Evolutionary conservation across 2,113 vertebrate genomes (phyloP), one percentile per base, ranked within the genome.

Genomic region (Rostratula benghalensis): DNA sequence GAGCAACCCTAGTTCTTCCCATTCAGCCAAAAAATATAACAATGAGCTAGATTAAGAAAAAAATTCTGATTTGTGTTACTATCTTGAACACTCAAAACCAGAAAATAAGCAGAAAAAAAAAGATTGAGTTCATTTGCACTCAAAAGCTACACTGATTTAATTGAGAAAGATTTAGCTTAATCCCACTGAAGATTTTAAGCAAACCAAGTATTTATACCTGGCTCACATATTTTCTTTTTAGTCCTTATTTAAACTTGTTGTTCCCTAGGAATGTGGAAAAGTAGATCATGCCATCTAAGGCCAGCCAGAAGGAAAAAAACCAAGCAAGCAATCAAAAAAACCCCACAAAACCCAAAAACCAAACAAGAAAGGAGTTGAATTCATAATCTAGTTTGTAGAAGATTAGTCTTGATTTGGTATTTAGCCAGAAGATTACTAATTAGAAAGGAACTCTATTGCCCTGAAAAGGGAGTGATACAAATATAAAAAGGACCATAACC

Each of bases 341-440:
- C 3, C 18, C 22, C 28, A 13, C 30, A 61, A 87, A 89, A 28
- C 41, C 13, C 37, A 22, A 54, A 73, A 83, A 71, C 25, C 33
- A 80, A 88, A 48, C 7, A 83, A 80, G 71, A 83, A 53, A 64
- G 9, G 18, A 86, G 24, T 10, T 83, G 12, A 81, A 90, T 71
- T 88, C 43, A 50, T 79, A 73, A 83, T 83, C 71, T 53, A 43
- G 6, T 30, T 56, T 80, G 50, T 64, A 48, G 51, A 84, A 84
- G 74, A 90, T 94, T 86, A 95, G 48, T 65, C 79, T 89, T 56
- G 33, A 73, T 90, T 83, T 69, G 48, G 33, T 80, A 73, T 89
- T 83, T 77, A 86, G 68, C 23, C 41, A 89, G 31, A 81, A 63
- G 33, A 76, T 85, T 83, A 76, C 39, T 69, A 77, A 61, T 80